Evolutionary conservation across 2,888 invertebrate genomes (phyloP), one percentile per base, ranked within the genome.

Genomic region (Callosobruchus maculatus): DNA sequence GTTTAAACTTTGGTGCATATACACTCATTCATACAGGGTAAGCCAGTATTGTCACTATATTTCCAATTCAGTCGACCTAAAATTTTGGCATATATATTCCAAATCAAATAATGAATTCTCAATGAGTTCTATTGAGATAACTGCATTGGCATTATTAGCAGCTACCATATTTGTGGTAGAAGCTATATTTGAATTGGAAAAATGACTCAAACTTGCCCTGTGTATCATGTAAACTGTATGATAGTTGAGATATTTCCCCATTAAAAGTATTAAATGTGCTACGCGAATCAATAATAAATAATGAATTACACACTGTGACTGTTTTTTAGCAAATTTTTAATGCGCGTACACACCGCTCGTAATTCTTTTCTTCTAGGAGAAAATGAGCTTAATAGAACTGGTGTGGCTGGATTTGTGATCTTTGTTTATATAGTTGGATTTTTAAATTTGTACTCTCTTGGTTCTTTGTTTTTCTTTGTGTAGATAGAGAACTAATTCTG

Each of bases 401-500:
- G 49, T 49, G 49, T 49, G 49, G 49, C 49, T 49, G 49, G 49
- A 49, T 49, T 49, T 49, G 49, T 49, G 49, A 49, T 49, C 49
- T 49, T 49, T 49, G 49, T 49, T 49, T 49, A 49, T 49, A 49
- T 49, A 49, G 49, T 49, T 49, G 49, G 49, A 49, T 49, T 49
- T 49, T 49, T 49, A 49, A 49, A 49, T 49, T 49, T 49, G 49
- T 49, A 49, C 49, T 49, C 49, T 49, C 49, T 49, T 13, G 49
- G 49, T 49, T 49, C 49, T 49, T 49, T 49, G 49, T 49, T 49
- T 49, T 49, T n/a, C n/a, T 26, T 49, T 18, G 49, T 49, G 49
- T 49, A 49, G 49, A 49, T 49, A 49, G 49, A 49, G 49, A 49
- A 49, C 49, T 49, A 49, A 70, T 77, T 76, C 72, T 77, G 76